A percentile compares a stretch with the other conserved stretches of the same genome.
Conservation (phyloP, 2,113 vertebrate species). For the Rynchops niger region DNA sequence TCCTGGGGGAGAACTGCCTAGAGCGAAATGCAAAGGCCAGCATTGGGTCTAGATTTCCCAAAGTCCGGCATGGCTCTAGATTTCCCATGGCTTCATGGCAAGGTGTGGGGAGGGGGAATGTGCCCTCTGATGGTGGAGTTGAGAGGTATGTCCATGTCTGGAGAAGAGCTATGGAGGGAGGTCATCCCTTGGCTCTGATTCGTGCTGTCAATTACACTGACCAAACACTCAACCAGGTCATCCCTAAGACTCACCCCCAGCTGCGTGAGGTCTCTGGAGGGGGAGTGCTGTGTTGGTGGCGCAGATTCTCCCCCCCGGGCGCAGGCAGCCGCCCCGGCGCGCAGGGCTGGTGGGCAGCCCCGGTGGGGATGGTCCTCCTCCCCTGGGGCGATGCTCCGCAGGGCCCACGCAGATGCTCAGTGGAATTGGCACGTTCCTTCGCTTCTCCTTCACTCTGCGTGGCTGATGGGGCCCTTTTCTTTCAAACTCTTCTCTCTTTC, state of each 20-base stretch:
- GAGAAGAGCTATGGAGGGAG: constrained; percentile 33
- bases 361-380: neutral
- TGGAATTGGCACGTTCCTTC: constrained; percentile 71
- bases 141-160: constrained; percentile 73
- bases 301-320: neutral
- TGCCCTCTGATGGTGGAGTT: constrained; percentile 63
- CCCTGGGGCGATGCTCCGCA: neutral
- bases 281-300: neutral
- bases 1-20: neutral
- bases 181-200: constrained; percentile 17
- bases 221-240: neutral
- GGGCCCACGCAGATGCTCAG: neutral
- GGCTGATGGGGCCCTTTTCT: constrained; percentile 52
- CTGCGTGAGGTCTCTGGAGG: neutral
- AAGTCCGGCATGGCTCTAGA: neutral
- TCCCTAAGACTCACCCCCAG: neutral
- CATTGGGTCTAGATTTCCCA: neutral
- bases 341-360: neutral
- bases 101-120: neutral
- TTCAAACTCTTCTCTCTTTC: constrained; percentile 6
- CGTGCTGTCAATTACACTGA: constrained; percentile 75
- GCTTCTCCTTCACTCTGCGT: constrained; percentile 52
- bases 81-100: neutral
- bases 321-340: neutral
- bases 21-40: neutral